A percentile compares a stretch with the other conserved stretches of the same genome.
Conservation (phyloP, 2,888 invertebrate species). For the Odontomyia ornata region DNA sequence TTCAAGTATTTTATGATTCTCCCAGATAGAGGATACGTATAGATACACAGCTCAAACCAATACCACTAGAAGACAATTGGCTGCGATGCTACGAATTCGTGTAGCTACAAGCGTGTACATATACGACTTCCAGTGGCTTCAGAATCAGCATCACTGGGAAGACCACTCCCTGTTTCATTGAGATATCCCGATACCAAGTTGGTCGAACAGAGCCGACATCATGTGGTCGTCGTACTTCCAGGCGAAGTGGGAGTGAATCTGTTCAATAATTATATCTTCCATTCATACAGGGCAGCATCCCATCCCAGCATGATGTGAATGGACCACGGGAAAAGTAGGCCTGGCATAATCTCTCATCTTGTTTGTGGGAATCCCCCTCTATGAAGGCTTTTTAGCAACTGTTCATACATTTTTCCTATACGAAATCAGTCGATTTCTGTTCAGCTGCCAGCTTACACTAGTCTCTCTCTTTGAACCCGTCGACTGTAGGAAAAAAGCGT, state of each 20-base stretch:
- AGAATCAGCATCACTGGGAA: background rate
- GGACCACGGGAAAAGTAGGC: slow-evolving; percentile 34
- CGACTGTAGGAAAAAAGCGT: slow-evolving; percentile 15
- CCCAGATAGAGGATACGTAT: background rate
- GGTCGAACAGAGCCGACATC: slow-evolving; percentile 14
- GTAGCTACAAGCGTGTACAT: slow-evolving; percentile 31
- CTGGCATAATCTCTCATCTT: slow-evolving; percentile 35
- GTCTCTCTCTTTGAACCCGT: slow-evolving; percentile 34
- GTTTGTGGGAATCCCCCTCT: slow-evolving; percentile 37
- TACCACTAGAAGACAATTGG: slow-evolving; percentile 9
- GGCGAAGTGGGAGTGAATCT: background rate
- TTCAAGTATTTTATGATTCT: slow-evolving; percentile 45
- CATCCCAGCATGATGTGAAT: slow-evolving; percentile 20
- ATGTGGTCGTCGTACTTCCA: background rate
- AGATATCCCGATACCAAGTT: background rate
- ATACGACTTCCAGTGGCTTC: slow-evolving; percentile 26
- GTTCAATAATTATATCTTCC: background rate
- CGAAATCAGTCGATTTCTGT: slow-evolving; percentile 50
- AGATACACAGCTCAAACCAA: slow-evolving; percentile 30
- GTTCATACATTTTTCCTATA: slow-evolving; percentile 31
- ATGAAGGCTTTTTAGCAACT: slow-evolving; percentile 40
- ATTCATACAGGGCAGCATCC: background rate
- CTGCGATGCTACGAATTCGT: slow-evolving; percentile 8
- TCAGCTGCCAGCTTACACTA: slow-evolving; percentile 49
- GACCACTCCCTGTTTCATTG: slow-evolving; percentile 34